Evolutionary conservation across 1,140 invertebrate genomes (phyloP).

Genomic region (Listronotus oregonensis): DNA sequence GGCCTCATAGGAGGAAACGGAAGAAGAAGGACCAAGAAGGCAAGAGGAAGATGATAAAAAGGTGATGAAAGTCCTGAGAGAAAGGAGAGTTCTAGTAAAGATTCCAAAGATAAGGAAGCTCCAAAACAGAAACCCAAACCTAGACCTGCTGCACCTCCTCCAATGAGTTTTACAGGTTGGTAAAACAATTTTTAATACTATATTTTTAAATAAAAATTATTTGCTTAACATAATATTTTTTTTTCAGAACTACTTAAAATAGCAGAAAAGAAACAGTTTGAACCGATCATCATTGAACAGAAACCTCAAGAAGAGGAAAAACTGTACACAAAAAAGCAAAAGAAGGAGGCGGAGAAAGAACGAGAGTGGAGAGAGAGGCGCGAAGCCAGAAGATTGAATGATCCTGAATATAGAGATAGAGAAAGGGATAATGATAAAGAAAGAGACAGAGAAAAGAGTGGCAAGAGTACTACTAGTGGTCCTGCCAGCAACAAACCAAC

Average conservation of each 20-base stretch:
- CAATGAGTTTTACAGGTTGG: constrained; percentile 67
- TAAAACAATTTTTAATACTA: no score
- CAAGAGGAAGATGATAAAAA: constrained; percentile 45
- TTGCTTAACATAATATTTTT: not conserved
- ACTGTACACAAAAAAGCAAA: constrained; percentile 80
- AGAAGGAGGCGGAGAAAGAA: constrained; percentile 69
- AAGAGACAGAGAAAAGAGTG: constrained; percentile 1
- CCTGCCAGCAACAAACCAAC: not conserved
- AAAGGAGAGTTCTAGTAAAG: not conserved
- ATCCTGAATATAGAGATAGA: constrained; percentile 33
- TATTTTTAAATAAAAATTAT: no score
- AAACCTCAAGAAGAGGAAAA: constrained; percentile 69
- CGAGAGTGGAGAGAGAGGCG: constrained; percentile 61
- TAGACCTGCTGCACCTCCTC: constrained; percentile 67
- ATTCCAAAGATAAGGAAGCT: constrained; percentile 48
- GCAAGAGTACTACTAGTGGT: not conserved
- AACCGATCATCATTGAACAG: constrained; percentile 70
- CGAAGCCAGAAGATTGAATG: constrained; percentile 56
- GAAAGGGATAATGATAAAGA: no score
- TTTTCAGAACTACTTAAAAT: constrained; percentile 71
- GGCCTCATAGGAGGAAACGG: constrained; percentile 70
- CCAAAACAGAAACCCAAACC: constrained; percentile 59
- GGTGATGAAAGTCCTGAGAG: constrained; percentile 40
- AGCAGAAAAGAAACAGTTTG: constrained; percentile 81
- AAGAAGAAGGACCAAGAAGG: constrained; percentile 56